A percentile compares a stretch with the other conserved stretches of the same genome.
Evolutionary conservation across 2,888 invertebrate genomes (phyloP).

Genomic region (Ectemnius cavifrons): DNA sequence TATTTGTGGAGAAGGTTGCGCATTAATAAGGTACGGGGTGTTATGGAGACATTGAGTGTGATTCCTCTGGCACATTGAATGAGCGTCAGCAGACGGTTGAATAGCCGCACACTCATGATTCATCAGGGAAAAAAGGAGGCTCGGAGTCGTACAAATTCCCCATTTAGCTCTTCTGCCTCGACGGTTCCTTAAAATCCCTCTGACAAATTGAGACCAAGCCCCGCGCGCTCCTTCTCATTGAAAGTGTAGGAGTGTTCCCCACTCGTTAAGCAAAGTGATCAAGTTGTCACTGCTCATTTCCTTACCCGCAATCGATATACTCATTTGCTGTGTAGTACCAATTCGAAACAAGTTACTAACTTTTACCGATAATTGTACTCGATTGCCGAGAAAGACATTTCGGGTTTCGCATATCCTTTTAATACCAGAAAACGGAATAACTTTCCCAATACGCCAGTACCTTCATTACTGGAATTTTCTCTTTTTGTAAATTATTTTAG

Average conservation of each 20-base stretch:
- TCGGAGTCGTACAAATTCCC: constrained; percentile 51
- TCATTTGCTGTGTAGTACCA: background rate
- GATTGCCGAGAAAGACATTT: no score
- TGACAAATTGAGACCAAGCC: constrained; percentile 37
- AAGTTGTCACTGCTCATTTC: background rate
- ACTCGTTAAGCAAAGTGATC: constrained; percentile 1
- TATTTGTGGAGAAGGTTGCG: no score
- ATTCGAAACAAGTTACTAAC: no score
- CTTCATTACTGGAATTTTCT: no score
- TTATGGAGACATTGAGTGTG: no score
- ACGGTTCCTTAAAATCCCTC: constrained; percentile 43
- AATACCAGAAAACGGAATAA: no score
- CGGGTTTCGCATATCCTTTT: no score
- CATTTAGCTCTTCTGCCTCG: constrained; percentile 53
- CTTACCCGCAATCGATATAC: background rate
- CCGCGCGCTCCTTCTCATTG: constrained; percentile 3
- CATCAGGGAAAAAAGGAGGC: constrained; percentile 38
- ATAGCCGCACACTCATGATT: constrained; percentile 44
- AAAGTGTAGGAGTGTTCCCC: constrained; percentile 16
- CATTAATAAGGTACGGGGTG: no score
- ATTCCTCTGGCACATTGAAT: background rate
- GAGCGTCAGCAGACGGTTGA: constrained; percentile 5
- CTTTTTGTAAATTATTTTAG: no score
- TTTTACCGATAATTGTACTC: no score
- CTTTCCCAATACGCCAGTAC: no score